phyloP scores from a whole-genome alignment of 2,888 invertebrate genomes.

The Trypoxylon attenuatum region DNA sequence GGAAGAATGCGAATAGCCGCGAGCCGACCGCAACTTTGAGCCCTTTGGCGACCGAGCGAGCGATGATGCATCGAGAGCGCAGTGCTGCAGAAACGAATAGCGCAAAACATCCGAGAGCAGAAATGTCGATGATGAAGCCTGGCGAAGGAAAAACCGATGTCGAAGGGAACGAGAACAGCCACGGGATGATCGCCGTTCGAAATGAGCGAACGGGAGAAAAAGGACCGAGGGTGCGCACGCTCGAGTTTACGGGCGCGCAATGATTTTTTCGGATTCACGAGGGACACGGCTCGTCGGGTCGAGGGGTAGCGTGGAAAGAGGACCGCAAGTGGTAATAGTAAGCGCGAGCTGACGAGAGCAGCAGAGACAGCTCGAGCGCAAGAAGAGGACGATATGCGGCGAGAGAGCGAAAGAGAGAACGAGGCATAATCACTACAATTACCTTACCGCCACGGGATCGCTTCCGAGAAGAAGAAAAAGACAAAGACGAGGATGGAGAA shows the following conservation, averaged over 20 bases:
- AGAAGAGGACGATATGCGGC: constrained; percentile 21
- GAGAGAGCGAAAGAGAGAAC: constrained; percentile 37
- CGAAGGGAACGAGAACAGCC: constrained; percentile 17
- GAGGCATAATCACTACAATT: constrained; percentile 70
- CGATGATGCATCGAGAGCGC: background rate
- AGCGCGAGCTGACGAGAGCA: constrained; percentile 37
- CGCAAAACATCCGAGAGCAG: constrained; percentile 5
- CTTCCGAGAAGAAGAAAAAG: constrained; percentile 60
- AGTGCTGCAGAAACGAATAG: background rate
- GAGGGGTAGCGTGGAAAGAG: constrained; percentile 24
- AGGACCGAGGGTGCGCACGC: constrained; percentile 20
- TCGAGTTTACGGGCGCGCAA: constrained; percentile 46
- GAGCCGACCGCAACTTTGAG: background rate
- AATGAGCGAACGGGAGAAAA: constrained; percentile 10
- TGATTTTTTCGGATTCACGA: constrained; percentile 58
- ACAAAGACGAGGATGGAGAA: constrained; percentile 24
- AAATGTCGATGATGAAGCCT: background rate
- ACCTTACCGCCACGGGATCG: constrained; percentile 65
- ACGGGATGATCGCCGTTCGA: background rate
- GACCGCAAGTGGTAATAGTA: constrained; percentile 9
- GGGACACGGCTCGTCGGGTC: constrained; percentile 47
- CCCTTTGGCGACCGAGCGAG: background rate
- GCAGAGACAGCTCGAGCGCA: constrained; percentile 7
- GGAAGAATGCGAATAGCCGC: constrained; percentile 1
- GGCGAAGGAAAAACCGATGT: constrained; percentile 18